Evolutionary conservation across 2,888 invertebrate genomes (phyloP).

Genomic region (Eupeodes latifasciatus): DNA sequence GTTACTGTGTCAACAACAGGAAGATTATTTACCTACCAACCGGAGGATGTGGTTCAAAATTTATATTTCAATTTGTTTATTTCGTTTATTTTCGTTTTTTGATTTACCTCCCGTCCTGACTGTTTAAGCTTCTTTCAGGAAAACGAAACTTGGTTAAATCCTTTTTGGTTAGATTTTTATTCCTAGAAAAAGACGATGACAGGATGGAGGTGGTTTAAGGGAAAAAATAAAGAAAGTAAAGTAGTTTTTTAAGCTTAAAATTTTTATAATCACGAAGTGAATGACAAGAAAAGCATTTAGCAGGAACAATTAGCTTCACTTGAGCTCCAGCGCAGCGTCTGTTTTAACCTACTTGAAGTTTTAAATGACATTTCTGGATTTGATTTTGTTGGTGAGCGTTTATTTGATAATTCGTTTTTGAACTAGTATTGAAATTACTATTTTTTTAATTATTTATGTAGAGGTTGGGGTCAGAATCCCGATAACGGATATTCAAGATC

Average conservation of each 20-base stretch:
- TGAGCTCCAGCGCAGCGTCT: too few species aligned
- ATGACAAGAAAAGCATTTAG: too few species aligned
- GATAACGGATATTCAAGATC: too few species aligned
- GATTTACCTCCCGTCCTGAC: not conserved
- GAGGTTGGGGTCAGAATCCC: too few species aligned
- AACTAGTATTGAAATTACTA: too few species aligned
- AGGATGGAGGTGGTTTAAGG: not conserved
- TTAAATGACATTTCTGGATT: too few species aligned
- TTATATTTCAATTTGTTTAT: not conserved
- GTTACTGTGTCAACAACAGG: conserved; percentile 33
- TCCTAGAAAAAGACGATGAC: not conserved
- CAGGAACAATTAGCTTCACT: too few species aligned
- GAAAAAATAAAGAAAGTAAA: not conserved
- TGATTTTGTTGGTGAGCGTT: too few species aligned
- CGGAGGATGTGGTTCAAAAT: conserved; percentile 20
- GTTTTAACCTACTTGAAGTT: too few species aligned
- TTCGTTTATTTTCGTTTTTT: not conserved
- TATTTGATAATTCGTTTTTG: too few species aligned
- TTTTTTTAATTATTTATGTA: too few species aligned
- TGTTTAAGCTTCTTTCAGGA: not conserved
- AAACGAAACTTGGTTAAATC: not conserved
- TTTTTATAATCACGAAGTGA: too few species aligned
- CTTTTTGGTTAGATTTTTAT: not conserved
- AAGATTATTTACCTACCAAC: conserved; percentile 21
- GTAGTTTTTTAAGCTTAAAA: not conserved